phyloP scores from a whole-genome alignment of 2,888 invertebrate species.

The Lagria hirta region DNA sequence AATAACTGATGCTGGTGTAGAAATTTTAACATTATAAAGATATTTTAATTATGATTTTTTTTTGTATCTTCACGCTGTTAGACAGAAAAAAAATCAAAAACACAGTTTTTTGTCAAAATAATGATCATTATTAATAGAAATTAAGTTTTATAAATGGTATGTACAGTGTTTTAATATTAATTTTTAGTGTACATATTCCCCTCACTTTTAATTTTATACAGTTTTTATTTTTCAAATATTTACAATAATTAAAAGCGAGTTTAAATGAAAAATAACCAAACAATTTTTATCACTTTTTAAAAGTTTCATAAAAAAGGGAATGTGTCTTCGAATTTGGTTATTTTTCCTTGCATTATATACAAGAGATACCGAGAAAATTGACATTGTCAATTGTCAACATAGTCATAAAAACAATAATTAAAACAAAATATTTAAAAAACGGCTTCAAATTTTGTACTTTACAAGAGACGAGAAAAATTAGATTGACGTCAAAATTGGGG shows the following conservation, averaged over 20 bases:
- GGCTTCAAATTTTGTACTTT: too few relatives aligned
- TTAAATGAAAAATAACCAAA: slow-evolving; percentile 50
- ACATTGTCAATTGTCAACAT: too few relatives aligned
- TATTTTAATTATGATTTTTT: too few relatives aligned
- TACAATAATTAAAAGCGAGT: slow-evolving; percentile 43
- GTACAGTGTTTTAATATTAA: slow-evolving; percentile 43
- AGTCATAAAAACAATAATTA: too few relatives aligned
- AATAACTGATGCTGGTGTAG: slow-evolving; percentile 74
- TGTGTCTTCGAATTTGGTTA: slow-evolving; percentile 51
- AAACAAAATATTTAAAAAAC: too few relatives aligned
- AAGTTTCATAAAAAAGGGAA: slow-evolving; percentile 50
- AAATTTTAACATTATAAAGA: slow-evolving; percentile 68
- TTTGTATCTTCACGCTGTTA: too few relatives aligned
- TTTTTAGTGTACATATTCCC: slow-evolving; percentile 45
- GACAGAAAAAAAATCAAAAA: slow-evolving; percentile 16
- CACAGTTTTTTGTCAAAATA: too few relatives aligned
- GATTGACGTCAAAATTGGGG: too few relatives aligned
- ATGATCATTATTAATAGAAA: too few relatives aligned
- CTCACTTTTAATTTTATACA: slow-evolving; percentile 43
- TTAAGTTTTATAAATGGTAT: slow-evolving; percentile 37
- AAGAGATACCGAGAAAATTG: too few relatives aligned
- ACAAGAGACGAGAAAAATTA: too few relatives aligned
- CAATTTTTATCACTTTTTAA: slow-evolving; percentile 31
- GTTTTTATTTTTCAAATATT: slow-evolving; percentile 39
- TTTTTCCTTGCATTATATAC: too few relatives aligned